phyloP scores from a whole-genome alignment of 2,113 vertebrate species.

The Mus pahari region DNA sequence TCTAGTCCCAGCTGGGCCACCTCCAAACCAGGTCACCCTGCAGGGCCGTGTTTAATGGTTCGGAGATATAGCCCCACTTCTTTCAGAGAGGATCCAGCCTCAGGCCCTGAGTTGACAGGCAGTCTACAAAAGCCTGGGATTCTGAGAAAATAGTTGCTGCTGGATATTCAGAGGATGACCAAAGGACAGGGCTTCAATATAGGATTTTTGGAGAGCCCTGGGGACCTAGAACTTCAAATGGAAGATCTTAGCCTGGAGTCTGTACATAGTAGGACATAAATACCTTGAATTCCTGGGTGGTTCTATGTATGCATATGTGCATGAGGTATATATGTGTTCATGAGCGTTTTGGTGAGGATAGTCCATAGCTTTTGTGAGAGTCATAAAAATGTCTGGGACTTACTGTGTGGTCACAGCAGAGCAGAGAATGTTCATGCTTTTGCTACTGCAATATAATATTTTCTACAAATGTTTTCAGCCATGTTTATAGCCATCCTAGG shows the following conservation, averaged over 20 bases:
- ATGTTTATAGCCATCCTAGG: neutral
- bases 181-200: neutral
- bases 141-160: constrained; percentile 64
- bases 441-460: neutral
- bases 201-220: constrained; percentile 6
- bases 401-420: neutral
- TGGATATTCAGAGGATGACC: neutral
- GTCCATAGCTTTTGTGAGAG: neutral
- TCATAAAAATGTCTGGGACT: neutral
- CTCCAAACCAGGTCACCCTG: constrained; percentile 79
- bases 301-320: neutral
- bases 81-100: constrained; percentile 73
- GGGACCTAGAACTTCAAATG: constrained; percentile 38
- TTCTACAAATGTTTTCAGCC: neutral
- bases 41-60: constrained; percentile 73
- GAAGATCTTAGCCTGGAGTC: constrained; percentile 18
- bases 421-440: neutral
- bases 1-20: constrained; percentile 79
- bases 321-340: neutral
- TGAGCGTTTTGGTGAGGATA: neutral
- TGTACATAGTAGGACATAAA: neutral
- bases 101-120: constrained; percentile 67
- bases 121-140: constrained; percentile 78
- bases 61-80: constrained; percentile 38
- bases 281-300: neutral